A percentile compares a stretch with the other conserved stretches of the same genome.
Conservation (phyloP, 2,888 invertebrate genomes). For the Orchesella flavescens region DNA sequence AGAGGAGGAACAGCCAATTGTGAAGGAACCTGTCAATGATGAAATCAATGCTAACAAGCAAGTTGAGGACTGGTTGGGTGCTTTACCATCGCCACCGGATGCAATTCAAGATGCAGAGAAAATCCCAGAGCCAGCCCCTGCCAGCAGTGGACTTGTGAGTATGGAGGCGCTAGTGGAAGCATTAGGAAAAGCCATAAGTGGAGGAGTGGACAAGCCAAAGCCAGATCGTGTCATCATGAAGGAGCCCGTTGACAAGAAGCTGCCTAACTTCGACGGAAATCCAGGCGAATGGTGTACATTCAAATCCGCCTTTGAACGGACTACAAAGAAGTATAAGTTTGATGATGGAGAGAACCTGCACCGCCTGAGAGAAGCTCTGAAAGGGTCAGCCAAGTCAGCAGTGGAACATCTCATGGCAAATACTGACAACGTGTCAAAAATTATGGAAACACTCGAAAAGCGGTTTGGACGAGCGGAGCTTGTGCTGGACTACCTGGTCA, state of each 20-base stretch:
- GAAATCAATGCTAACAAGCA: no score
- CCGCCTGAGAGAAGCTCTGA: background rate
- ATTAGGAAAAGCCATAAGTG: no score
- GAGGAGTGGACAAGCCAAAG: no score
- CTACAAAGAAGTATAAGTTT: background rate
- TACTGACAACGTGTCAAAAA: background rate
- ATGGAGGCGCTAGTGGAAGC: no score
- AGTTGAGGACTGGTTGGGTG: no score
- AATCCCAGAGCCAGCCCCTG: no score
- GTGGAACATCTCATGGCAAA: constrained; percentile 9
- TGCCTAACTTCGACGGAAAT: constrained; percentile 18
- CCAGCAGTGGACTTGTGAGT: no score
- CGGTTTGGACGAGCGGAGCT: constrained; percentile 7
- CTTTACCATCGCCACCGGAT: no score
- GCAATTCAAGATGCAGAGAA: no score
- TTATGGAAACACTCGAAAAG: constrained; percentile 2
- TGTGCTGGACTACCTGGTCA: background rate
- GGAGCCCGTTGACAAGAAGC: background rate
- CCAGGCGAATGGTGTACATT: constrained; percentile 25
- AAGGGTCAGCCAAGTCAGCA: background rate
- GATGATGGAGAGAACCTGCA: background rate
- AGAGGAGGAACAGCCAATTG: no score
- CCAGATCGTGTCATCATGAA: no score
- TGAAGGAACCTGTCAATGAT: no score
- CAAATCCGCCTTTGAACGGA: background rate